Evolutionary conservation across 2,888 invertebrate species (phyloP).

Genomic region (Venusia cambrica): DNA sequence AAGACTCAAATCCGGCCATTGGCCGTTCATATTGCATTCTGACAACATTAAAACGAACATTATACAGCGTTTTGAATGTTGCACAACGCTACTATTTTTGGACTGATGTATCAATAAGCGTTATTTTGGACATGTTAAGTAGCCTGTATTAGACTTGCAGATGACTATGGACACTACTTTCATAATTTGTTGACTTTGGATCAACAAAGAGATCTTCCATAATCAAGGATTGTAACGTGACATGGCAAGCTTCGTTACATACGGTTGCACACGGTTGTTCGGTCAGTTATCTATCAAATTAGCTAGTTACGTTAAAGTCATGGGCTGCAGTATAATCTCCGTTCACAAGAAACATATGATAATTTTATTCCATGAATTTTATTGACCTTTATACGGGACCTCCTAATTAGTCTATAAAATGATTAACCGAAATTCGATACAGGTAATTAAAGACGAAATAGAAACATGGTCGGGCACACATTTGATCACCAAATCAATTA

Average conservation of each 20-base stretch:
- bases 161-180: slow-evolving; percentile 6
- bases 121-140: slow-evolving; percentile 21
- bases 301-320: no score
- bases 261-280: no score
- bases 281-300: no score
- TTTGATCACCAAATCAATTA: slow-evolving; percentile 52
- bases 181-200: slow-evolving; percentile 18
- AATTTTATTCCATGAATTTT: slow-evolving; percentile 24
- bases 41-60: no score
- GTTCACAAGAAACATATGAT: slow-evolving; percentile 25
- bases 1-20: no score
- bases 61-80: slow-evolving; percentile 10
- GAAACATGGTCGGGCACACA: slow-evolving; percentile 38
- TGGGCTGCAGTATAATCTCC: no score
- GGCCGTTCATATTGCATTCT: no score
- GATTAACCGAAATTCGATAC: slow-evolving; percentile 38
- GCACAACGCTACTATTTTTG: slow-evolving; percentile 13
- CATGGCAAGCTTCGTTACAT: no score
- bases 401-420: slow-evolving; percentile 36
- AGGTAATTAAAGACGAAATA: slow-evolving; percentile 37
- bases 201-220: no score
- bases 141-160: slow-evolving; percentile 8
- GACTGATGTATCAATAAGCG: slow-evolving; percentile 25
- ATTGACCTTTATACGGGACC: slow-evolving; percentile 30
- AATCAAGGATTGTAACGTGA: no score